Percentiles rank a stretch among this genome's conserved stretches.
Evolutionary conservation across 2,113 vertebrate species (phyloP).

Genomic region (Platysternon megacephalum): DNA sequence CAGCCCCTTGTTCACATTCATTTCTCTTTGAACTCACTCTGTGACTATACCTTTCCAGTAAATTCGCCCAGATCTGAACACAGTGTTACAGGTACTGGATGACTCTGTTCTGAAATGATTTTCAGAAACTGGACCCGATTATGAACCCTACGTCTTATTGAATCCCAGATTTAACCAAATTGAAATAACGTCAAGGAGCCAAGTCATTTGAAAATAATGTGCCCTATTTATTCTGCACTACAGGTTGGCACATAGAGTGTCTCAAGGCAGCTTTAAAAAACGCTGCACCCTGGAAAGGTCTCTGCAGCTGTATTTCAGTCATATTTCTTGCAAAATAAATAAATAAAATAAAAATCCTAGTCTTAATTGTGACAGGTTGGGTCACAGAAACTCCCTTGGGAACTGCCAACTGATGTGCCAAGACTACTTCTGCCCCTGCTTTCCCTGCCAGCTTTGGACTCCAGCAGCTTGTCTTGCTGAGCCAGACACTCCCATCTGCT

Average conservation of each 20-base stretch:
- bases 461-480: too few relatives aligned
- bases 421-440: too few relatives aligned
- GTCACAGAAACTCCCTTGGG: too few relatives aligned
- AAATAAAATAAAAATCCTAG: not conserved
- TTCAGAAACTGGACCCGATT: not conserved
- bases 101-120: not conserved
- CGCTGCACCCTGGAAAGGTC: not conserved
- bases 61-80: not conserved
- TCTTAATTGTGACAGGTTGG: not conserved
- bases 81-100: not conserved
- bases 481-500: too few relatives aligned
- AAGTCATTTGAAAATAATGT: not conserved
- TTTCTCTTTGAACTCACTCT: not conserved
- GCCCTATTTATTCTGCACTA: not conserved
- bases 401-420: too few relatives aligned
- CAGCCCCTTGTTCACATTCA: not conserved
- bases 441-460: too few relatives aligned
- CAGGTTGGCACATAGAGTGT: accelerated
- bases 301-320: not conserved
- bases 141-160: accelerated
- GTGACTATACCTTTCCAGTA: not conserved
- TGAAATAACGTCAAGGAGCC: not conserved
- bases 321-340: accelerated
- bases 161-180: not conserved
- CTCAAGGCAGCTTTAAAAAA: not conserved